Conservation (phyloP, 2,113 vertebrate species). For the Petroica traversi region DNA sequence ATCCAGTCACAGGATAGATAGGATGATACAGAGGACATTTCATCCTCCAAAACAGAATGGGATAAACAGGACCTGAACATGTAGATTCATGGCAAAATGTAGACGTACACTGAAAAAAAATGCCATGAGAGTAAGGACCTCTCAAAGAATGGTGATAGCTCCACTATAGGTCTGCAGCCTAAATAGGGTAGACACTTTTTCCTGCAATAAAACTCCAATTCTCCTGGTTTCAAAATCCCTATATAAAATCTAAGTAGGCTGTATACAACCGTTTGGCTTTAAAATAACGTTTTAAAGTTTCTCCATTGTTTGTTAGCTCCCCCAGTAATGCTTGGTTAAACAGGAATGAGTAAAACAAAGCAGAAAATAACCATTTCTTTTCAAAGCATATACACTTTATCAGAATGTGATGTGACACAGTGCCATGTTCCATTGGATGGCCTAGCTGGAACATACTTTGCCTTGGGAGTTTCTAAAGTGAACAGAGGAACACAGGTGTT, state of each 20-base stretch:
- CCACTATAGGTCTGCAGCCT: not conserved
- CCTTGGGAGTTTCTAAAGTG: slow-evolving; percentile 24
- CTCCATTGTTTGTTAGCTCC: not conserved
- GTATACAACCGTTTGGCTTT: not conserved
- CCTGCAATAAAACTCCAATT: not conserved
- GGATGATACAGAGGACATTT: not conserved
- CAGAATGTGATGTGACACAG: slow-evolving; percentile 14
- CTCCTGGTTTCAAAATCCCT: not conserved
- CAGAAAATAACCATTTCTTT: not conserved
- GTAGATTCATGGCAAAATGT: not conserved
- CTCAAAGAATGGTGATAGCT: not conserved
- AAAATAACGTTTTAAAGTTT: not conserved
- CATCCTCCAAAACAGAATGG: not conserved
- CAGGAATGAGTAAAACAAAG: not conserved
- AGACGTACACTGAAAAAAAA: not conserved
- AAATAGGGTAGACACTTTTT: not conserved
- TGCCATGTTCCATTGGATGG: not conserved
- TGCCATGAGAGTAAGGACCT: not conserved
- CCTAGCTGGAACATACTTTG: not conserved
- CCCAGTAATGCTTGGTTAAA: not conserved
- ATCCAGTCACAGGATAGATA: not conserved
- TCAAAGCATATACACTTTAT: not conserved
- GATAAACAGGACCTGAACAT: not conserved
- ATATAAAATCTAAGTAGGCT: not conserved
- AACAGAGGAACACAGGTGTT: not conserved